These are phyloP conservation scores for Notodonta dromedarius DNA, from an alignment of 2,888 invertebrate genomes.

Conservation along the genomic window DNA sequence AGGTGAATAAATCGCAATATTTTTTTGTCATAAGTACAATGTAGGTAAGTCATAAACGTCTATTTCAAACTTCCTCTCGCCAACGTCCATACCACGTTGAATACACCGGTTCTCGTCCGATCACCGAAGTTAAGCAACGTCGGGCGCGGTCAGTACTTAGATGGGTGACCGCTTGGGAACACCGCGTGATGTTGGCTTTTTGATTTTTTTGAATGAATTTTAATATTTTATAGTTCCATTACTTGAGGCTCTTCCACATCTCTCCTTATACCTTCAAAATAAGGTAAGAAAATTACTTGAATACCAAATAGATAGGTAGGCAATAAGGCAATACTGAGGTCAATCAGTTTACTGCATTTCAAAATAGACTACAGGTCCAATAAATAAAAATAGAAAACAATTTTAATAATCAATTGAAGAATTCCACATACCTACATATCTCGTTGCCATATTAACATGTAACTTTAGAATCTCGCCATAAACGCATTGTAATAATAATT, in stretches of 20 bases:
- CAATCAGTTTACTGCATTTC: too few relatives aligned
- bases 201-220: background rate
- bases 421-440: background rate
- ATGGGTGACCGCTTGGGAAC: slow-evolving; percentile 72
- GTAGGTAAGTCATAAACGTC: too few relatives aligned
- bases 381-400: background rate
- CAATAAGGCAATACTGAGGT: too few relatives aligned
- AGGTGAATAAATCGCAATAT: too few relatives aligned
- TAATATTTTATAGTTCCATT: too few relatives aligned
- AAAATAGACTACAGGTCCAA: background rate
- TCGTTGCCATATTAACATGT: slow-evolving; percentile 29
- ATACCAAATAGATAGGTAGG: too few relatives aligned
- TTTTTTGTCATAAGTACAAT: too few relatives aligned
- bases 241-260: too few relatives aligned
- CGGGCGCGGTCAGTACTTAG: slow-evolving; percentile 72
- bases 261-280: too few relatives aligned
- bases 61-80: too few relatives aligned
- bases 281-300: too few relatives aligned
- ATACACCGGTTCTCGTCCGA: slow-evolving; percentile 58
- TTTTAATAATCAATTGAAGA: slow-evolving; percentile 1
- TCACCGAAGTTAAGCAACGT: slow-evolving; percentile 55
- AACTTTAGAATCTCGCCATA: slow-evolving; percentile 35
- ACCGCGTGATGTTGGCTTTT: slow-evolving; percentile 60
- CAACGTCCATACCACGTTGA: slow-evolving; percentile 69
- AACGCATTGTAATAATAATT: slow-evolving; percentile 24